These are phyloP conservation scores for Entelurus aequoreus DNA, from an alignment of 2,113 vertebrate genomes.

Conservation along the genomic window DNA sequence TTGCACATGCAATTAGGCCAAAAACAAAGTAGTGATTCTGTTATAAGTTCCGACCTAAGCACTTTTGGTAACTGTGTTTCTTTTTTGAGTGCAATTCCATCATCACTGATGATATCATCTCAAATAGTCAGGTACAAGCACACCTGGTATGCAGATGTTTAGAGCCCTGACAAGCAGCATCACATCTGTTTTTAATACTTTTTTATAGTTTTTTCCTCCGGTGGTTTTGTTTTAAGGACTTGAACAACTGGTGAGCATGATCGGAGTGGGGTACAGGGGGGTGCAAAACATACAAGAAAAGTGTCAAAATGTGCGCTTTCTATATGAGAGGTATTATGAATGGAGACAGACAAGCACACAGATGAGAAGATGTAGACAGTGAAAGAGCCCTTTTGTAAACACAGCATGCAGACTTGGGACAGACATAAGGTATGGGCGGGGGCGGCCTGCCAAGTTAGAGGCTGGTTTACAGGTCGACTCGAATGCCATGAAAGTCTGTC, in stretches of 20 bases:
- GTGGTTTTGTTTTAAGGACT: slow-evolving; percentile 12
- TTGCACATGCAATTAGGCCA: slow-evolving; percentile 44
- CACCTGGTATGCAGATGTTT: slow-evolving; percentile 47
- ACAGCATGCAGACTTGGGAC: slow-evolving; percentile 26
- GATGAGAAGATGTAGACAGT: slow-evolving; percentile 17
- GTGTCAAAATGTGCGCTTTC: not conserved
- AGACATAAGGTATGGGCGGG: slow-evolving; percentile 18
- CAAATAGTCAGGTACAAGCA: not conserved
- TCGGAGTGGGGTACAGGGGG: not conserved
- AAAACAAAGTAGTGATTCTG: slow-evolving; percentile 29
- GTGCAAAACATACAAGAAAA: not conserved
- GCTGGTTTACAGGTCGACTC: slow-evolving; percentile 51
- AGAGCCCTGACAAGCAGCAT: slow-evolving; percentile 18
- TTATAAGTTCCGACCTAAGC: not conserved
- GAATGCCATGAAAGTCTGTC: slow-evolving; percentile 55
- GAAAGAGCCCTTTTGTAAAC: slow-evolving; percentile 49
- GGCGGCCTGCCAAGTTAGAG: slow-evolving; percentile 33
- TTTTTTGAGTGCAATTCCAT: not conserved
- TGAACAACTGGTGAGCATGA: not conserved
- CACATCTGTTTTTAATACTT: slow-evolving; percentile 14
- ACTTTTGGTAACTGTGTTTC: not conserved
- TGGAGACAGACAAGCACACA: slow-evolving; percentile 3
- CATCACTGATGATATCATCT: slow-evolving; percentile 3
- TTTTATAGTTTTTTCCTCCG: slow-evolving; percentile 10
- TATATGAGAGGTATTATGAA: not conserved